Percentiles rank a stretch among this genome's conserved stretches.
These are phyloP conservation scores for Boloria selene DNA, from an alignment of 2,888 invertebrate species.

Conservation along the genomic window DNA sequence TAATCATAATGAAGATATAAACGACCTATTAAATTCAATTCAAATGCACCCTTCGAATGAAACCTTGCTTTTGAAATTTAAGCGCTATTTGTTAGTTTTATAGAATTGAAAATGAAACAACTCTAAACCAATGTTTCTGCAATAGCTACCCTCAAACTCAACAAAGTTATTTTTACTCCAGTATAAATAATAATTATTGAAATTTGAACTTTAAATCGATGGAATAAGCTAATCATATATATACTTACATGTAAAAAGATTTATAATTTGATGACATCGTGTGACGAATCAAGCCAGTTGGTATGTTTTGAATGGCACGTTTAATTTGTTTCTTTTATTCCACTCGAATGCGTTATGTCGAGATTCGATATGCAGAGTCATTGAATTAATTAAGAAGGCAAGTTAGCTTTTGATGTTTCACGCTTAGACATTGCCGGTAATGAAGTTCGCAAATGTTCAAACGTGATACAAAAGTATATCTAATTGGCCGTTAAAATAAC, in stretches of 20 bases:
- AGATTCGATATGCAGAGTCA: conserved; percentile 70
- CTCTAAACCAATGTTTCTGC: conserved; percentile 15
- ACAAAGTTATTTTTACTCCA: conserved; percentile 38
- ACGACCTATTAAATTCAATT: neutral
- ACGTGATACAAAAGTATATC: neutral
- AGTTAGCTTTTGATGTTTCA: conserved; percentile 20
- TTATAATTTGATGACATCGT: conserved; percentile 48
- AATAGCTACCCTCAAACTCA: conserved; percentile 30
- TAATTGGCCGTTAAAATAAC: no score
- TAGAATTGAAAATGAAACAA: conserved; percentile 19
- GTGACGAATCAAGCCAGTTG: conserved; percentile 71
- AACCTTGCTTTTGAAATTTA: conserved; percentile 1
- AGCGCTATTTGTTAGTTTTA: neutral
- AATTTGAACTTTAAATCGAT: conserved; percentile 14
- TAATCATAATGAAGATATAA: neutral
- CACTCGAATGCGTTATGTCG: conserved; percentile 54
- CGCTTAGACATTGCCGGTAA: conserved; percentile 1
- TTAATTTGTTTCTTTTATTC: conserved; percentile 77
- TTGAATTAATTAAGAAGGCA: conserved; percentile 58
- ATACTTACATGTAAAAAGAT: neutral
- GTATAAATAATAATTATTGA: conserved; percentile 21
- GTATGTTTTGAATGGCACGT: conserved; percentile 73
- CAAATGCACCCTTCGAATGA: conserved; percentile 17
- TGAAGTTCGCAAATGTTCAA: conserved; percentile 11
- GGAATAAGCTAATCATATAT: neutral